Evolutionary conservation across 2,113 vertebrate genomes (phyloP).

Genomic region (Gasterosteus aculeatus): DNA sequence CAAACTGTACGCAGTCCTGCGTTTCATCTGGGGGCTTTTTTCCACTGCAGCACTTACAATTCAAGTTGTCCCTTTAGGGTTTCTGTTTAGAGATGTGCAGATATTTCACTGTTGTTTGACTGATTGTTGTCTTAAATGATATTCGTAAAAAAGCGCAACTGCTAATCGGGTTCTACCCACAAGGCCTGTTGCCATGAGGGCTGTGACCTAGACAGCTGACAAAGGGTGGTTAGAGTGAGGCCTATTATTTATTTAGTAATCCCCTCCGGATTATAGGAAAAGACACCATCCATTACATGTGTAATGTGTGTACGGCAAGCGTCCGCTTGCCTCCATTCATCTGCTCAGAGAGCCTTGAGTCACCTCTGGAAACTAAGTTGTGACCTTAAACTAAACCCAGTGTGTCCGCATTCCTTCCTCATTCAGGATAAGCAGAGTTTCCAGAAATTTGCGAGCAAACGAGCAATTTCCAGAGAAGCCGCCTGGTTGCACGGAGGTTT

Average conservation of each 20-base stretch:
- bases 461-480: conserved; percentile 52
- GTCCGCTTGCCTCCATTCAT: conserved; percentile 23
- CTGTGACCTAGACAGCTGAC: conserved; percentile 32
- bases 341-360: conserved; percentile 19
- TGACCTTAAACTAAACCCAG: conserved; percentile 39
- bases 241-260: conserved; percentile 48
- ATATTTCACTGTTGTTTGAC: conserved; percentile 86
- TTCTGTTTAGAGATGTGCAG: conserved; percentile 86
- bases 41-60: conserved; percentile 69
- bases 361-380: conserved; percentile 35
- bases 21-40: conserved; percentile 39
- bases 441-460: conserved; percentile 39
- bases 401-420: conserved; percentile 30
- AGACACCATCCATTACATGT: conserved; percentile 27
- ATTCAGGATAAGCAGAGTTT: conserved; percentile 38
- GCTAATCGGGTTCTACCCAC: conserved; percentile 62
- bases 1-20: conserved; percentile 19
- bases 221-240: conserved; percentile 40
- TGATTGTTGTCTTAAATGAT: conserved; percentile 86
- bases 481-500: conserved; percentile 53
- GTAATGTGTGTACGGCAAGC: conserved; percentile 19
- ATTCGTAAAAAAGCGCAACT: conserved; percentile 60
- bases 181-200: conserved; percentile 80
- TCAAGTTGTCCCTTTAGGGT: conserved; percentile 70
- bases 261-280: conserved; percentile 35